A percentile compares a stretch with the other conserved stretches of the same genome.
phyloP scores from a whole-genome alignment of 2,888 invertebrate species.

The Phengaris alcon region DNA sequence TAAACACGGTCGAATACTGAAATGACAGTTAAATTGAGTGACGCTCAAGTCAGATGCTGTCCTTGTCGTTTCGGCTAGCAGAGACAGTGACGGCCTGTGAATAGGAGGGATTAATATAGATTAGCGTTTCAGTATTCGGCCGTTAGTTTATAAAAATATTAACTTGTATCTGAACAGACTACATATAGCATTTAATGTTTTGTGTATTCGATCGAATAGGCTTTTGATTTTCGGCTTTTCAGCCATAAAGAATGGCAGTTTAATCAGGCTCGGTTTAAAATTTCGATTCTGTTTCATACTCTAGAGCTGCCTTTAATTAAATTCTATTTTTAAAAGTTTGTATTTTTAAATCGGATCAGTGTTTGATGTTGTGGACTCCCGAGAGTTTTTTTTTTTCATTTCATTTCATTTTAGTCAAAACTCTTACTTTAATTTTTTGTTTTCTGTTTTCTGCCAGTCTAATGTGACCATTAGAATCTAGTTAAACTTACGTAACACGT shows the following conservation, averaged over 20 bases:
- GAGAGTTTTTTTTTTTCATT: too few relatives aligned
- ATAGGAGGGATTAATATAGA: too few relatives aligned
- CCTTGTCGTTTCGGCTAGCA: too few relatives aligned
- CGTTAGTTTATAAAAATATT: too few relatives aligned
- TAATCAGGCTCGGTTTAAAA: neutral
- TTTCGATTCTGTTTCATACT: slow-evolving; percentile 1
- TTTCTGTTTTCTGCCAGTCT: neutral
- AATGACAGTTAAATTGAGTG: too few relatives aligned
- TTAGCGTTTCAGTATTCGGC: too few relatives aligned
- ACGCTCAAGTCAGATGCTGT: too few relatives aligned
- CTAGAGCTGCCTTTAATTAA: neutral
- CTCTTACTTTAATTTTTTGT: too few relatives aligned
- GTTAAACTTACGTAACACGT: neutral
- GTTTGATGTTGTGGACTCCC: neutral
- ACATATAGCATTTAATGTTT: neutral
- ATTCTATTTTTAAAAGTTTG: neutral
- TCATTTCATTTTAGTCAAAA: too few relatives aligned
- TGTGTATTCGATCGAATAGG: neutral
- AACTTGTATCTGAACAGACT: neutral
- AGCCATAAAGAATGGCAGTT: neutral
- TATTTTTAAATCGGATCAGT: neutral
- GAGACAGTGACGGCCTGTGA: too few relatives aligned
- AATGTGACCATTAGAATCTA: neutral
- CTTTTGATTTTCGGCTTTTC: slow-evolving; percentile 17
- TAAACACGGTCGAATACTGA: too few relatives aligned